These are phyloP conservation scores for Xiphophorus couchianus DNA, from an alignment of 2,113 vertebrate genomes.

Conservation along the genomic window DNA sequence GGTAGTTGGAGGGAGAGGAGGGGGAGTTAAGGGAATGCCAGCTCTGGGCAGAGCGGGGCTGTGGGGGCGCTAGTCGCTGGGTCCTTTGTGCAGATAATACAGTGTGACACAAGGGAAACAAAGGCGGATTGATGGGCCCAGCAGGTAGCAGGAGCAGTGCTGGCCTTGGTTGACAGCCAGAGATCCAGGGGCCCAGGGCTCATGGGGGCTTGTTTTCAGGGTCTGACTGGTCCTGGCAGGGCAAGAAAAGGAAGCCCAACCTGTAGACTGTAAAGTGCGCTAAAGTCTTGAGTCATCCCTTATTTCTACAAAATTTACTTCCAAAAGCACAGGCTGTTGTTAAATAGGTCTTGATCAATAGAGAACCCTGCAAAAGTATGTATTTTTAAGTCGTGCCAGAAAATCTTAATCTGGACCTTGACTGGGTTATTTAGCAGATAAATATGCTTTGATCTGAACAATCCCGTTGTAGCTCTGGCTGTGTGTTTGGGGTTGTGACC, in stretches of 20 bases:
- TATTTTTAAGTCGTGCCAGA: not conserved
- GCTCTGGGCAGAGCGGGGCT: slow-evolving; percentile 87
- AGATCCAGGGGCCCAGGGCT: slow-evolving; percentile 75
- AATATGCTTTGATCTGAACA: no score
- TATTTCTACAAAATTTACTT: not conserved
- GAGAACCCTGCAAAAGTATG: not conserved
- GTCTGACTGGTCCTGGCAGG: slow-evolving; percentile 72
- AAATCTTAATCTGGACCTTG: no score
- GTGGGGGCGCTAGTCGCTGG: slow-evolving; percentile 89
- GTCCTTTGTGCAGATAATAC: slow-evolving; percentile 95
- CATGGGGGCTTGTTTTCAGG: slow-evolving; percentile 80
- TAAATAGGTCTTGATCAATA: not conserved
- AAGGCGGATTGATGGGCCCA: slow-evolving; percentile 98
- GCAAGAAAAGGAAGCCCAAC: slow-evolving; percentile 55
- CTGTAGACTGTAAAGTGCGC: slow-evolving; percentile 17
- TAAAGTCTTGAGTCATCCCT: not conserved
- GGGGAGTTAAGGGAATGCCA: slow-evolving; percentile 89
- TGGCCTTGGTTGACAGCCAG: slow-evolving; percentile 79
- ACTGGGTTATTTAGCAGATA: no score
- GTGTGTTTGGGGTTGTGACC: no score
- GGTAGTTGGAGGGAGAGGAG: slow-evolving; percentile 61
- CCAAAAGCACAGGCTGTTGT: not conserved
- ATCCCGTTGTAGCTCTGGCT: no score
- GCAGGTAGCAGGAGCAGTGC: slow-evolving; percentile 93
- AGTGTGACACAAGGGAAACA: slow-evolving; percentile 98